Evolutionary conservation across 1,140 invertebrate genomes (phyloP), one percentile per base, ranked within the genome.

Genomic region (Drosophila santomea): DNA sequence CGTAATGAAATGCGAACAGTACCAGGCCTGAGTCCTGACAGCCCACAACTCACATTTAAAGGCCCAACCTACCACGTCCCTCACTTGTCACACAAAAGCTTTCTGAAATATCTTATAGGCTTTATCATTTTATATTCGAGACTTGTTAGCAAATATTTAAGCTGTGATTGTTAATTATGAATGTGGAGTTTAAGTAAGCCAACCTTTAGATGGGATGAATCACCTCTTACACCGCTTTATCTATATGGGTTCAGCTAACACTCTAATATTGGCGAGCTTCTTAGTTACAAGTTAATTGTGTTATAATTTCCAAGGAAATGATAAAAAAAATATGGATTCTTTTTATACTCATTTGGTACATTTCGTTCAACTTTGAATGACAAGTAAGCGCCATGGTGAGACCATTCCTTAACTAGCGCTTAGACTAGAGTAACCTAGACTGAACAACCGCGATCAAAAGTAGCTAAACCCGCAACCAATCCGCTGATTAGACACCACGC

Each of bases 391-490:
- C 64, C 32, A 7, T 4, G 20, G 36, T 25, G 25, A 8, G 38
- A 51, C 45, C 45, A 17, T 28, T 28, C 59, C 25, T 28, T 35
- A 63, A 67, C 38, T 66, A 60, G 14, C 17, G 28, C 47, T 68
- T 52, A 50, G 12, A 20, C 5, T 11, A 54, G 11, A n/a, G 14
- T 52, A 68, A 52, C 47, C 60, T 68, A 66, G 38, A n/a, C 47
- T 36, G 60, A 60, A 68, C 32, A 52, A 68, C 57, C 43, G 44
- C 44, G 44, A 48, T 59, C 44, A 5, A 47, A 47, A 59, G 44
- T 48, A 59, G 44, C 57, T 59, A 48, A 12, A 39, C 64, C 64
- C 64, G 35, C 47, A 68, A 66, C 54, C 82, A 47, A 63, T 47
- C 51, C 44, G 56, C 35, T 80, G 61, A 68, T 58, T 54, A 66